Evolutionary conservation across 2,113 vertebrate species (phyloP).

Genomic region (Thalassoma bifasciatum): DNA sequence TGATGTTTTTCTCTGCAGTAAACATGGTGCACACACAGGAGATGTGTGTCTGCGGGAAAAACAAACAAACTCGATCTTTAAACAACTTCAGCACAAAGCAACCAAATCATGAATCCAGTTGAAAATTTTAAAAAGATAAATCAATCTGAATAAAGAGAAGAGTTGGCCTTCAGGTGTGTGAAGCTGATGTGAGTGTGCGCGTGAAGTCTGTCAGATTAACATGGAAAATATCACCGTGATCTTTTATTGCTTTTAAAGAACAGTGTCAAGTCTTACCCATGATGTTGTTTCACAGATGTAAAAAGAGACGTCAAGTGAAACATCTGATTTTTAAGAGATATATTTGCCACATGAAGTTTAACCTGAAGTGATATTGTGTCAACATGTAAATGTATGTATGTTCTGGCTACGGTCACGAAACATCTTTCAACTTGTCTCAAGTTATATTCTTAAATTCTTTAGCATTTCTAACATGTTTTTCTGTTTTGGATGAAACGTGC

Average conservation of each 20-base stretch:
- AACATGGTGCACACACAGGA: background rate
- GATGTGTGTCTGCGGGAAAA: background rate
- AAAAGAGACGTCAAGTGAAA: background rate
- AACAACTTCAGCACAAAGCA: background rate
- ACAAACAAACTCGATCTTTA: background rate
- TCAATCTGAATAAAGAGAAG: background rate
- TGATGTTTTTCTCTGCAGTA: slow-evolving; percentile 23
- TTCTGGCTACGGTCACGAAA: background rate
- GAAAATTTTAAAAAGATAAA: background rate
- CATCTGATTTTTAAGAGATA: too few relatives aligned
- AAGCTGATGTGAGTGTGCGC: too few relatives aligned
- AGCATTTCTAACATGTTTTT: too few relatives aligned
- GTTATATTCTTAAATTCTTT: too few relatives aligned
- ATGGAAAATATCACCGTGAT: background rate
- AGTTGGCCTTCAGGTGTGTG: too few relatives aligned
- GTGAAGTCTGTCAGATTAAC: background rate
- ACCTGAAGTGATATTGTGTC: too few relatives aligned
- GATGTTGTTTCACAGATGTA: too few relatives aligned
- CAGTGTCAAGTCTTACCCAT: background rate
- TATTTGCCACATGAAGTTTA: too few relatives aligned
- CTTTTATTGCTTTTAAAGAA: background rate
- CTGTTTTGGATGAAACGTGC: too few relatives aligned
- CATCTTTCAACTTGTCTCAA: too few relatives aligned
- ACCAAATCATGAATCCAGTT: background rate
- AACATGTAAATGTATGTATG: too few relatives aligned